Evolutionary conservation across 2,113 vertebrate genomes (phyloP).

Genomic region (Echinops telfairi): DNA sequence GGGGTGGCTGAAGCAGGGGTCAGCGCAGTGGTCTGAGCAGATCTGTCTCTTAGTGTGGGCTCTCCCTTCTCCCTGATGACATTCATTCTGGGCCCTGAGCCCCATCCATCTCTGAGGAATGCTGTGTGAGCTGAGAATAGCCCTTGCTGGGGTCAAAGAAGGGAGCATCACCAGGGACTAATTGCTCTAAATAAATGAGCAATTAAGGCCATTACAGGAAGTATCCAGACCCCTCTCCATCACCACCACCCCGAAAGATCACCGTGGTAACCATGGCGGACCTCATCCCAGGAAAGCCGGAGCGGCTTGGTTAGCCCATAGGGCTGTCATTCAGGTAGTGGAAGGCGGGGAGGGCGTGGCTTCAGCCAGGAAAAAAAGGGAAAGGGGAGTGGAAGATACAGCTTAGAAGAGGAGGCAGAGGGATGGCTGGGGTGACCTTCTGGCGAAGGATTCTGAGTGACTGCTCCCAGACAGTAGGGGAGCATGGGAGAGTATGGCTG

Average conservation of each 20-base stretch:
- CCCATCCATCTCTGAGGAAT: constrained; percentile 57
- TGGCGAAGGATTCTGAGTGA: constrained; percentile 13
- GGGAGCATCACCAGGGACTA: constrained; percentile 84
- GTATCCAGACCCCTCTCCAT: constrained; percentile 73
- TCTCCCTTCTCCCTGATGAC: not conserved
- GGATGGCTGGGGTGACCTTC: constrained; percentile 3
- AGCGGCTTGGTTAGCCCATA: constrained; percentile 64
- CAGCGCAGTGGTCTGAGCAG: constrained; percentile 17
- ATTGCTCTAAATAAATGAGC: constrained; percentile 87
- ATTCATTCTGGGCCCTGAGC: constrained; percentile 33
- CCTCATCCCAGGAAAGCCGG: constrained; percentile 9
- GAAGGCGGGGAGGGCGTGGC: not conserved
- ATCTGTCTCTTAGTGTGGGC: constrained; percentile 48
- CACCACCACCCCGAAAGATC: constrained; percentile 65
- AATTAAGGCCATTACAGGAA: constrained; percentile 84
- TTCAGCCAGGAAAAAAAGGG: not conserved
- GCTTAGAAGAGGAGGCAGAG: not conserved
- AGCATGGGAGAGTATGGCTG: not conserved
- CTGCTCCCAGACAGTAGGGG: not conserved
- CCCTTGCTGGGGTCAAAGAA: constrained; percentile 75
- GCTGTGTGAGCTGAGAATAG: constrained; percentile 75
- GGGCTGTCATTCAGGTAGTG: constrained; percentile 65
- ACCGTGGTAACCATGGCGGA: constrained; percentile 71
- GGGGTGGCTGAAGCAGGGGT: constrained; percentile 9
- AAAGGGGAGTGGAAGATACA: constrained; percentile 8